A percentile compares a stretch with the other conserved stretches of the same genome.
phyloP scores from a whole-genome alignment of 2,888 invertebrate species.

The Meiosimyza decipiens region DNA sequence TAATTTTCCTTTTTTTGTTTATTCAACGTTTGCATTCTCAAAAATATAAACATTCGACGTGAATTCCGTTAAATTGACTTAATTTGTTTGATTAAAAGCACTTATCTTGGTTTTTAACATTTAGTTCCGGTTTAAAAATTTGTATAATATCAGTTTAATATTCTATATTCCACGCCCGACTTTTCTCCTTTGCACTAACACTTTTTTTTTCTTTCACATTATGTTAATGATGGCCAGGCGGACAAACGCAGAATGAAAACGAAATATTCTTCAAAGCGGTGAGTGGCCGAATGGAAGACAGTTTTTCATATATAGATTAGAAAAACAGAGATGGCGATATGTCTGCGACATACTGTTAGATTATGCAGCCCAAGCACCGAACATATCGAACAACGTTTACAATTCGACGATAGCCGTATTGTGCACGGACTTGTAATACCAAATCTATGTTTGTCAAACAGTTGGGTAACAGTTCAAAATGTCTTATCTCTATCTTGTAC shows the following conservation, averaged over 20 bases:
- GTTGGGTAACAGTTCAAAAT: too few species aligned
- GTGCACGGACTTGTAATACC: too few species aligned
- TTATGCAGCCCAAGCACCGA: too few species aligned
- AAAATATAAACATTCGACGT: slow-evolving; percentile 5
- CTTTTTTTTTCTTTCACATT: slow-evolving; percentile 17
- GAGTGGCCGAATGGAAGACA: slow-evolving; percentile 14
- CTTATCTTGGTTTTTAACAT: slow-evolving; percentile 20
- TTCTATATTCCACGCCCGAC: slow-evolving; percentile 49
- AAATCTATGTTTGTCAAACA: too few species aligned
- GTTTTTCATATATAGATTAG: neutral
- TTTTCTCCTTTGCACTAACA: slow-evolving; percentile 35
- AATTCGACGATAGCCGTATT: too few species aligned
- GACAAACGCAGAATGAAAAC: slow-evolving; percentile 40
- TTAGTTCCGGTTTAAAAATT: slow-evolving; percentile 54
- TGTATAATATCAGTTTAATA: slow-evolving; percentile 32
- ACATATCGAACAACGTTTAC: too few species aligned
- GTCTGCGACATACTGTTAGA: neutral
- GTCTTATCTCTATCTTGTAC: too few species aligned
- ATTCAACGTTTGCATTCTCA: neutral
- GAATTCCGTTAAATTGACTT: slow-evolving; percentile 15
- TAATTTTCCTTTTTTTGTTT: slow-evolving; percentile 43
- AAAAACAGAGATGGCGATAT: slow-evolving; percentile 7
- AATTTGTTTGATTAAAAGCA: slow-evolving; percentile 25
- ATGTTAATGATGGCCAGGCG: slow-evolving; percentile 21
- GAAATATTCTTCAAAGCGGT: slow-evolving; percentile 18